phyloP scores from a whole-genome alignment of 2,888 invertebrate genomes.

The Caenorhabditis sinica region DNA sequence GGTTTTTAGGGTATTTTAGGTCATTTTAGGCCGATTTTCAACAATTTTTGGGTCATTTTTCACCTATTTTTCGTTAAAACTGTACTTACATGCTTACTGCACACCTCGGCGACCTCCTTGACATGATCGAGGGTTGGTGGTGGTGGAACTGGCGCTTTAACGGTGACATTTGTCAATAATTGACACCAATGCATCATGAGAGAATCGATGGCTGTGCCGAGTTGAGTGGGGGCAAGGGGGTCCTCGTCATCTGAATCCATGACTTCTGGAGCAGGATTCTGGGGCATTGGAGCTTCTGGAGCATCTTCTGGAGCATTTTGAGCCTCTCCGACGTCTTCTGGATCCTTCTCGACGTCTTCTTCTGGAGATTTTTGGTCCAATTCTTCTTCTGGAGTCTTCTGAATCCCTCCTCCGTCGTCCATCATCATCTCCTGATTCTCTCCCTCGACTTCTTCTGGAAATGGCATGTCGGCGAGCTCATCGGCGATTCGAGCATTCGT shows the following conservation, averaged over 20 bases:
- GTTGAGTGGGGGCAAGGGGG: slow-evolving; percentile 42
- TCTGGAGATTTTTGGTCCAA: no score
- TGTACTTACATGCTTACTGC: slow-evolving; percentile 69
- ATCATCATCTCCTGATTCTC: not conserved
- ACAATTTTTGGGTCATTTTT: not conserved
- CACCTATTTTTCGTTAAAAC: not conserved
- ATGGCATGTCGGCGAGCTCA: slow-evolving; percentile 18
- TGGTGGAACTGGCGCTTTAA: slow-evolving; percentile 66
- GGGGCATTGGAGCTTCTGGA: not conserved
- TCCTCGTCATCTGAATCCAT: slow-evolving; percentile 48
- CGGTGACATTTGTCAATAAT: slow-evolving; percentile 60
- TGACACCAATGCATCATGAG: slow-evolving; percentile 69
- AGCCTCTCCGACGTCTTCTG: not conserved
- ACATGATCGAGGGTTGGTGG: slow-evolving; percentile 77
- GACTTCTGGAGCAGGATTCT: not conserved
- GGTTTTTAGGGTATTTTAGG: not conserved
- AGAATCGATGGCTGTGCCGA: slow-evolving; percentile 61
- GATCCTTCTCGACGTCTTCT: not conserved
- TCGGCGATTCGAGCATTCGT: slow-evolving; percentile 11
- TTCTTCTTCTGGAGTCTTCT: not conserved
- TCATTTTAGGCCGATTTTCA: not conserved
- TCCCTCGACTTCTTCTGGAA: not conserved
- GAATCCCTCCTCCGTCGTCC: not conserved
- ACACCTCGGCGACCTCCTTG: slow-evolving; percentile 79
- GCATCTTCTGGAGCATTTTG: not conserved